phyloP scores from a whole-genome alignment of 2,113 vertebrate species.

The Motacilla alba region DNA sequence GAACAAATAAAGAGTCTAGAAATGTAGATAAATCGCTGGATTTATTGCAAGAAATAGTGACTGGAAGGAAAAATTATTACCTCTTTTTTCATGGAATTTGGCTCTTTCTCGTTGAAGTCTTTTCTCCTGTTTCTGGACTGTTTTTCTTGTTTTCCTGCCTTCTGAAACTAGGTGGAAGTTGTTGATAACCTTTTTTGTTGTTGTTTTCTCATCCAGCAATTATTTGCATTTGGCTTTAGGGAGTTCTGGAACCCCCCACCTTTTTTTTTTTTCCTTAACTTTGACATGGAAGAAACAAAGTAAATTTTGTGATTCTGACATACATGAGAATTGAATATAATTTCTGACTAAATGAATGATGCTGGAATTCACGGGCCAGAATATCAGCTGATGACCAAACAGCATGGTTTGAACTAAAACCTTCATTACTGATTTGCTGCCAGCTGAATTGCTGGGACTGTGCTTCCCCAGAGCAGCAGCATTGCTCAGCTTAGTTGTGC shows the following conservation, averaged over 20 bases:
- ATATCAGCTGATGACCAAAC: not conserved
- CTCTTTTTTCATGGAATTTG: not conserved
- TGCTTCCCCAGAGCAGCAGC: not conserved
- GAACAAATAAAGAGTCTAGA: not conserved
- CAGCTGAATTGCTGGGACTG: not conserved
- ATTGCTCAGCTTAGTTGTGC: no score
- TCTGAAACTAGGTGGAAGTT: not conserved
- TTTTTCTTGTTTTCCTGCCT: not conserved
- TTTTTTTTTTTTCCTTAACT: not conserved
- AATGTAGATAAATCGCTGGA: not conserved
- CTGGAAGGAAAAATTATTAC: not conserved
- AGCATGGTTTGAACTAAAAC: not conserved
- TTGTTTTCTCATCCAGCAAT: not conserved
- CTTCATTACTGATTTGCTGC: not conserved
- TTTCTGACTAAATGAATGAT: not conserved
- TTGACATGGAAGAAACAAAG: not conserved
- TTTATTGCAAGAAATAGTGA: not conserved
- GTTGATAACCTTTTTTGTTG: not conserved
- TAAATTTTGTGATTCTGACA: not conserved
- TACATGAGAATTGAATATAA: not conserved
- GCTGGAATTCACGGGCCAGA: not conserved
- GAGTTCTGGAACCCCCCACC: not conserved
- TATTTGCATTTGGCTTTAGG: not conserved
- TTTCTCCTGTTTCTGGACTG: not conserved
- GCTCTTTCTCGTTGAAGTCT: not conserved